A percentile compares a stretch with the other conserved stretches of the same genome.
phyloP scores from a whole-genome alignment of 2,797 vertebrate species.

The Heliangelus exortis region DNA sequence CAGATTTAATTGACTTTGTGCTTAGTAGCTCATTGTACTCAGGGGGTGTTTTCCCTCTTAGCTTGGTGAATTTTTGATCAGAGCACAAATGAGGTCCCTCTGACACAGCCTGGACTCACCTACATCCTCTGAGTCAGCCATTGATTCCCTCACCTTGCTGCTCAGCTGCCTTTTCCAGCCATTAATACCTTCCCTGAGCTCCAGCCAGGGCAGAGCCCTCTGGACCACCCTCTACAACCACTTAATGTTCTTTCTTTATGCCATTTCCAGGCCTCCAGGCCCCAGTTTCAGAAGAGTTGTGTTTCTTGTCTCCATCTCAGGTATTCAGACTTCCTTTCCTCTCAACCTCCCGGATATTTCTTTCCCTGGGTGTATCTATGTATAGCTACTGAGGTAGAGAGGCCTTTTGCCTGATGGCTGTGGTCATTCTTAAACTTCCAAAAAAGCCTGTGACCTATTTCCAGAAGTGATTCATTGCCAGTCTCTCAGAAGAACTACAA shows the following conservation, averaged over 20 bases:
- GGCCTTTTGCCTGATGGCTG: constrained; percentile 14
- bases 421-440: constrained; percentile 34
- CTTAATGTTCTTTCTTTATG: not conserved
- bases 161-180: not conserved
- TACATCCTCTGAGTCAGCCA: not conserved
- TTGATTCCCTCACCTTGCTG: not conserved
- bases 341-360: not conserved
- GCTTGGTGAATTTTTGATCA: not conserved
- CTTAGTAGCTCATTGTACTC: not conserved
- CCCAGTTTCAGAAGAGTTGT: not conserved
- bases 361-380: not conserved
- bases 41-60: not conserved
- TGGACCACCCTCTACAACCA: not conserved
- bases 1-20: not conserved
- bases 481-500: not conserved
- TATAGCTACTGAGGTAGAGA: not conserved
- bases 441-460: constrained; percentile 30
- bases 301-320: not conserved
- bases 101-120: not conserved
- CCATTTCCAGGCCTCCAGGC: not conserved
- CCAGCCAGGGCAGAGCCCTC: not conserved
- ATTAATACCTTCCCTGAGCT: not conserved
- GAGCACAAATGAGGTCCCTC: not conserved
- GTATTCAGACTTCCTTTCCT: not conserved
- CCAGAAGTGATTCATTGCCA: constrained; percentile 25